A percentile compares a stretch with the other conserved stretches of the same genome.
These are phyloP conservation scores for Habroteleia sp. DNA, from an alignment of 2,888 invertebrate genomes.

Conservation along the genomic window DNA sequence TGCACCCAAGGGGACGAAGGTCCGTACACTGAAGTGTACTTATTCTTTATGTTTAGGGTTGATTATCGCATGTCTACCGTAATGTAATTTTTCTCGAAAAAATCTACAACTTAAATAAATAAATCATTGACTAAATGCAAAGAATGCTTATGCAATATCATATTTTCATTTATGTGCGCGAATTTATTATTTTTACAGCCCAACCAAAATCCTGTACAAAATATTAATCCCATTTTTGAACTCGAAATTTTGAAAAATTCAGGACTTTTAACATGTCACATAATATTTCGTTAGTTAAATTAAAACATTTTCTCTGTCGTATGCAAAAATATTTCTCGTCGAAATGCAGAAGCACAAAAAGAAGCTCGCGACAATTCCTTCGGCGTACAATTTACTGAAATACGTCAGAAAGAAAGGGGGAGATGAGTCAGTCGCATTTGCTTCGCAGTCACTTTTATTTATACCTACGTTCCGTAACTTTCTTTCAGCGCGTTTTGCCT, in stretches of 20 bases:
- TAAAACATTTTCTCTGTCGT: too few species aligned
- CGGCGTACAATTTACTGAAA: constrained; percentile 62
- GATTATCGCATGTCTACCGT: constrained; percentile 40
- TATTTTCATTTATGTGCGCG: too few species aligned
- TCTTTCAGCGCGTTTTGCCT: constrained; percentile 63
- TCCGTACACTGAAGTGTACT: constrained; percentile 56
- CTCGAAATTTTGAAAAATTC: too few species aligned
- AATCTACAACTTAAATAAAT: too few species aligned
- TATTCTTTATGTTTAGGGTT: constrained; percentile 54
- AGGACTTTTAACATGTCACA: too few species aligned
- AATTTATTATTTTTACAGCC: too few species aligned
- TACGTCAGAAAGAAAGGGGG: constrained; percentile 61
- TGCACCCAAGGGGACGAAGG: constrained; percentile 69
- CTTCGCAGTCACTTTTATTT: constrained; percentile 65
- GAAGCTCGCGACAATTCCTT: constrained; percentile 57
- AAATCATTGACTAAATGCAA: too few species aligned
- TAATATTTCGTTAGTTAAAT: too few species aligned
- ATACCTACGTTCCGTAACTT: constrained; percentile 63
- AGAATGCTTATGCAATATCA: too few species aligned
- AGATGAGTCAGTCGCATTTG: constrained; percentile 61
- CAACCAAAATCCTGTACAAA: too few species aligned
- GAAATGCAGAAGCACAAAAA: constrained; percentile 38
- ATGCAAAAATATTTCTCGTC: constrained; percentile 51
- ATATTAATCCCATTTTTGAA: too few species aligned
- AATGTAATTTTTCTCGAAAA: constrained; percentile 11